phyloP scores from a whole-genome alignment of 2,113 vertebrate species.

The Gopherus flavomarginatus region DNA sequence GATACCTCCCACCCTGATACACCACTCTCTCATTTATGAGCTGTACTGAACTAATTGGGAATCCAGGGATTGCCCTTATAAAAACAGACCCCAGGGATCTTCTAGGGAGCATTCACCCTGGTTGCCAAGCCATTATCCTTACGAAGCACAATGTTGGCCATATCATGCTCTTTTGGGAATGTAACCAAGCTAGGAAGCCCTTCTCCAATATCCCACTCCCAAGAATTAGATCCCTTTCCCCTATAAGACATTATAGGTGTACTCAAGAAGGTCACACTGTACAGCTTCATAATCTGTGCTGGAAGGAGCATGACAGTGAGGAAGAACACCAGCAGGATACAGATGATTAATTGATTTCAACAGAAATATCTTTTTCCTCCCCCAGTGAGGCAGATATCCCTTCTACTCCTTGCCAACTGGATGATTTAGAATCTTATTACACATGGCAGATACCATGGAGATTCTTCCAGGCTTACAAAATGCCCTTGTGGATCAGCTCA shows the following conservation, averaged over 20 bases:
- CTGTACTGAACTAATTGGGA: not conserved
- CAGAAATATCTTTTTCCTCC: not conserved
- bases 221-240: not conserved
- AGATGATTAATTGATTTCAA: not conserved
- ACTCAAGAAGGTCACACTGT: not conserved
- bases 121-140: not conserved
- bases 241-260: not conserved
- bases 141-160: not conserved
- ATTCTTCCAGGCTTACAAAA: not conserved
- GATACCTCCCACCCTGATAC: not conserved
- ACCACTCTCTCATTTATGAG: not conserved
- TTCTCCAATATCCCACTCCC: not conserved
- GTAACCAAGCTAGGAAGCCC: not conserved
- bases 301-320: not conserved
- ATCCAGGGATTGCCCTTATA: not conserved
- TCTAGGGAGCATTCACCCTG: not conserved
- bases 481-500: not conserved
- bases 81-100: not conserved
- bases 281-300: not conserved
- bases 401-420: not conserved
- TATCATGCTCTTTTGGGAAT: not conserved
- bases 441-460: not conserved
- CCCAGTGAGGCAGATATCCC: not conserved
- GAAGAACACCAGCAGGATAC: not conserved
- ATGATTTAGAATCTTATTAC: not conserved